A percentile compares a stretch with the other conserved stretches of the same genome.
These are phyloP conservation scores for Tenthredo notha DNA, from an alignment of 2,888 invertebrate species.

Conservation along the genomic window DNA sequence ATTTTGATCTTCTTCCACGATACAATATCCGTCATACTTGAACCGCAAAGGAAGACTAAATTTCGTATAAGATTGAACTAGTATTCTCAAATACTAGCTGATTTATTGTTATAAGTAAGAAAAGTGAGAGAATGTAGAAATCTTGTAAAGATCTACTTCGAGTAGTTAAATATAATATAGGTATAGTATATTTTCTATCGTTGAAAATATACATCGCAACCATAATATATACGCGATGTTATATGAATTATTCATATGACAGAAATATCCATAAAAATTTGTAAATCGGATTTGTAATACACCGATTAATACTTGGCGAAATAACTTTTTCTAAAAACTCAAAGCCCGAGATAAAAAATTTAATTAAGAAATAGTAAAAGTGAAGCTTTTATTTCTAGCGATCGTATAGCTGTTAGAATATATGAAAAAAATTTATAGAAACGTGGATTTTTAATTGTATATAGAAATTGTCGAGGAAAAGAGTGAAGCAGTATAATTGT, in stretches of 20 bases:
- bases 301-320: background rate
- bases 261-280: background rate
- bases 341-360: background rate
- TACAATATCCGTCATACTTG: background rate
- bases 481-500: background rate
- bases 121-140: background rate
- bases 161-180: background rate
- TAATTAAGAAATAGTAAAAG: background rate
- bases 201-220: background rate
- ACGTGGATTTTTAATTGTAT: background rate
- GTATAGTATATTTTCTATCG: background rate
- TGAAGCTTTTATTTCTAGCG: background rate
- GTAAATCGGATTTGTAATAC: background rate
- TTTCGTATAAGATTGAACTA: background rate
- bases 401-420: background rate
- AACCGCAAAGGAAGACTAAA: slow-evolving; percentile 3
- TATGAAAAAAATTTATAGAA: background rate
- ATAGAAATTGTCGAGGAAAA: background rate
- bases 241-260: slow-evolving; percentile 9
- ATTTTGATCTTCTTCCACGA: background rate
- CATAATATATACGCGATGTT: background rate
- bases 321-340: background rate
- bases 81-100: background rate
- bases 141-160: background rate
- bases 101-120: background rate